Conservation (phyloP, 2,797 vertebrate genomes). For the Chaetophractus vellerosus region DNA sequence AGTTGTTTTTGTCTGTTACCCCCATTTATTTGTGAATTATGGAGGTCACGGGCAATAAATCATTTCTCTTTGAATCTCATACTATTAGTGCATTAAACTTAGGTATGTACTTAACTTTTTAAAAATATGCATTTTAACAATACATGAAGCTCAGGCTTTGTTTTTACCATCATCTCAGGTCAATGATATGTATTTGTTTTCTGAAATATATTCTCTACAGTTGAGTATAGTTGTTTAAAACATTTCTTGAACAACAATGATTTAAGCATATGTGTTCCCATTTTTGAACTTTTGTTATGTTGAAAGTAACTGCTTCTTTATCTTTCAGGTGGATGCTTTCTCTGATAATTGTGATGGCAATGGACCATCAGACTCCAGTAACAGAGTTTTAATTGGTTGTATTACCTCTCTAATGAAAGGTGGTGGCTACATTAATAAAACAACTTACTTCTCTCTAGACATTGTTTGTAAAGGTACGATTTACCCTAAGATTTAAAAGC, state of each 20-base stretch:
- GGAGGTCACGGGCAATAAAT: not conserved
- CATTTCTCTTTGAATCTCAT: constrained; percentile 7
- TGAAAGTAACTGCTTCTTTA: constrained; percentile 59
- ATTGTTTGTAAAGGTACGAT: constrained; percentile 93
- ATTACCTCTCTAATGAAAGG: constrained; percentile 90
- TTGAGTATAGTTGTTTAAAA: not conserved
- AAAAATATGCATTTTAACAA: not conserved
- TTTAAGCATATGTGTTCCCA: not conserved
- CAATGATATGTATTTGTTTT: not conserved
- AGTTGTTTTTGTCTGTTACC: not conserved
- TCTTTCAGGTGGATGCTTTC: constrained; percentile 91
- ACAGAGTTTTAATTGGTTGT: constrained; percentile 91
- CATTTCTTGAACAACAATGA: constrained; percentile 19
- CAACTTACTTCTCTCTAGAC: constrained; percentile 91
- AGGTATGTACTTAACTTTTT: not conserved
- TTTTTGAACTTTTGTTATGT: not conserved
- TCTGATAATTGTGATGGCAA: constrained; percentile 88
- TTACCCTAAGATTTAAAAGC: not conserved
- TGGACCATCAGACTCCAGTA: constrained; percentile 83
- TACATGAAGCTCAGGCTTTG: not conserved
- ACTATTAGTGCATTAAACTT: not conserved
- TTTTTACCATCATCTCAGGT: not conserved
- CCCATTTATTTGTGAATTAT: not conserved
- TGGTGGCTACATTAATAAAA: constrained; percentile 92
- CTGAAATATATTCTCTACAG: not conserved